Conservation (phyloP, 1,140 invertebrate genomes). For the Microplitis mediator region DNA sequence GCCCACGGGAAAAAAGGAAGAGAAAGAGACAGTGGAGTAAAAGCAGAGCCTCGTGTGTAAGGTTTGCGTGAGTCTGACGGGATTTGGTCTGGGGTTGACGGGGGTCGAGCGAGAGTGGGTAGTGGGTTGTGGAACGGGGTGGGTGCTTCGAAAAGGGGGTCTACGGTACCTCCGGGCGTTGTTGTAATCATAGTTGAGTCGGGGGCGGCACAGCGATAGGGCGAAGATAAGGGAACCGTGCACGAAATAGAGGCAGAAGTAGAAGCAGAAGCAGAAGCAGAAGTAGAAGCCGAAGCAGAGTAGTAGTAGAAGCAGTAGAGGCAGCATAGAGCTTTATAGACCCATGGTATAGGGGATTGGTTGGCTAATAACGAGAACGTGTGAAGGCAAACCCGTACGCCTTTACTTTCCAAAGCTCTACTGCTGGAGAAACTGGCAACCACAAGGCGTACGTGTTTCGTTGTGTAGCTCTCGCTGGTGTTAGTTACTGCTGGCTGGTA, state of each 20-base stretch:
- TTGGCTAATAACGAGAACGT: too few relatives aligned
- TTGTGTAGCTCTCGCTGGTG: too few relatives aligned
- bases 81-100: constrained; percentile 35
- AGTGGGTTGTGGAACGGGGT: not conserved
- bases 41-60: too few relatives aligned
- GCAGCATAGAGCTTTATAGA: not conserved
- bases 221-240: constrained; percentile 3
- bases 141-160: not conserved
- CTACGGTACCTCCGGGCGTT: not conserved
- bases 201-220: not conserved
- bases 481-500: too few relatives aligned
- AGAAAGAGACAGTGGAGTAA: too few relatives aligned
- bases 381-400: too few relatives aligned
- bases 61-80: constrained; percentile 29
- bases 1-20: too few relatives aligned
- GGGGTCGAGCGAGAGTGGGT: not conserved
- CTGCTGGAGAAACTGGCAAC: too few relatives aligned
- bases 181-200: not conserved
- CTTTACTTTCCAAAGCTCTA: too few relatives aligned
- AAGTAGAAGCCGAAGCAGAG: not conserved
- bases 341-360: not conserved
- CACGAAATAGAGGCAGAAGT: not conserved
- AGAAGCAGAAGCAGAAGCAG: not conserved
- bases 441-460: too few relatives aligned
- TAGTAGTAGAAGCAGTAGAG: not conserved